These are phyloP conservation scores for Cottoperca gobio DNA, from an alignment of 2,797 vertebrate species.

Conservation along the genomic window DNA sequence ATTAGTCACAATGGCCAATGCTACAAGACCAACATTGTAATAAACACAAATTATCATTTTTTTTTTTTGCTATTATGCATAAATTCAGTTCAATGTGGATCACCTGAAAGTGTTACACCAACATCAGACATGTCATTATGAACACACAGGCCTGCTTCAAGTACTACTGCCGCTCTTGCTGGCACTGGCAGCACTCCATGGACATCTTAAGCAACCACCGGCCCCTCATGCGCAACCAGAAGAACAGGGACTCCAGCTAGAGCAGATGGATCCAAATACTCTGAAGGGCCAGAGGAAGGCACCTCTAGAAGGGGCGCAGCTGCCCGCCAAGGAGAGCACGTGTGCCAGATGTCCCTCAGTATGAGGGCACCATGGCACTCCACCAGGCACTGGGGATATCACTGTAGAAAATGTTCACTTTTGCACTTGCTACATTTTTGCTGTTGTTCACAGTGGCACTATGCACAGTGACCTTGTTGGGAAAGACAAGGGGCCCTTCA, in stretches of 20 bases:
- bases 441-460: slow-evolving; percentile 93
- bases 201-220: slow-evolving; percentile 97
- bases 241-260: slow-evolving; percentile 95
- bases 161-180: slow-evolving; percentile 98
- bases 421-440: slow-evolving; percentile 98
- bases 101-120: background rate
- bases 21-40: background rate
- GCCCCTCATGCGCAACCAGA: slow-evolving; percentile 99
- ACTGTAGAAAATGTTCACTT: slow-evolving; percentile 95
- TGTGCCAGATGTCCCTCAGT: slow-evolving; percentile 78
- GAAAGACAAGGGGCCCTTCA: slow-evolving; percentile 76
- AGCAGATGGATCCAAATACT: slow-evolving; percentile 58
- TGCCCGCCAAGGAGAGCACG: slow-evolving; percentile 82
- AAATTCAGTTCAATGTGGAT: background rate
- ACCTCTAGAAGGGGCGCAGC: slow-evolving; percentile 53
- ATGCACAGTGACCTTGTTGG: slow-evolving; percentile 93
- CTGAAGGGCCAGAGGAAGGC: slow-evolving; percentile 67
- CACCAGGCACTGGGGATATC: slow-evolving; percentile 84
- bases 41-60: too few species aligned
- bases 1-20: background rate
- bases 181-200: slow-evolving; percentile 99
- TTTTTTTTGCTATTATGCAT: too few species aligned
- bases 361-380: slow-evolving; percentile 78
- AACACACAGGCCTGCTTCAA: slow-evolving; percentile 94
- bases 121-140: background rate